A percentile compares a stretch with the other conserved stretches of the same genome.
Conservation (phyloP, 1,140 invertebrate genomes). For the Heliothis subflexa region DNA sequence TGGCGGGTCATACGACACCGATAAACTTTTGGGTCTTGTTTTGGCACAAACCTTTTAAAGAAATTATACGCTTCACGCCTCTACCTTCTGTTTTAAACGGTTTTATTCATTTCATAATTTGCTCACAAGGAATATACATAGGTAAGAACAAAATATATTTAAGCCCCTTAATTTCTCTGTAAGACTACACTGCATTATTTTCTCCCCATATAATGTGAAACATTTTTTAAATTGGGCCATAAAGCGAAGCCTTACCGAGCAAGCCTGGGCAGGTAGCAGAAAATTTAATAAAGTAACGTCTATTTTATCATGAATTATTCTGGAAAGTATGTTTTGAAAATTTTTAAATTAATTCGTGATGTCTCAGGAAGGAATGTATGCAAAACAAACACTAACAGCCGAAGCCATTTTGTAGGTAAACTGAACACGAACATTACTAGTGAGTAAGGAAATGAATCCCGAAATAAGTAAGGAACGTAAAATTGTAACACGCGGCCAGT, state of each 20-base stretch:
- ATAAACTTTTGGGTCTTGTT: constrained; percentile 57
- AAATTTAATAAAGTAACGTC: constrained; percentile 82
- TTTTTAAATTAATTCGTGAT: constrained; percentile 53
- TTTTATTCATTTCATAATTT: constrained; percentile 44
- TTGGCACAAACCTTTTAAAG: constrained; percentile 54
- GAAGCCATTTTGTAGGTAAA: not conserved
- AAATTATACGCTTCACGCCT: constrained; percentile 57
- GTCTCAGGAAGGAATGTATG: constrained; percentile 32
- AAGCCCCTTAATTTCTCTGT: constrained; percentile 65
- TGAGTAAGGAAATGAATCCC: constrained; percentile 62
- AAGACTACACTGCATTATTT: constrained; percentile 74
- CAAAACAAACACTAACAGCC: constrained; percentile 10
- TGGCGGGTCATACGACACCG: constrained; percentile 52
- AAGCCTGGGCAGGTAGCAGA: constrained; percentile 67
- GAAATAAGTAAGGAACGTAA: constrained; percentile 64
- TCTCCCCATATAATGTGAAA: constrained; percentile 74
- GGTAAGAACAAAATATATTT: constrained; percentile 51
- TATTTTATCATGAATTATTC: constrained; percentile 76
- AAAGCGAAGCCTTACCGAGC: constrained; percentile 74
- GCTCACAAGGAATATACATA: constrained; percentile 26
- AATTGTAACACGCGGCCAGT: constrained; percentile 53
- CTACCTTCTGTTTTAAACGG: constrained; percentile 31
- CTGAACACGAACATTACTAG: constrained; percentile 45
- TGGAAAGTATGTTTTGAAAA: constrained; percentile 59
- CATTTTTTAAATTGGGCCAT: constrained; percentile 83